phyloP scores from a whole-genome alignment of 2,113 vertebrate genomes.

The Girardinichthys multiradiatus region DNA sequence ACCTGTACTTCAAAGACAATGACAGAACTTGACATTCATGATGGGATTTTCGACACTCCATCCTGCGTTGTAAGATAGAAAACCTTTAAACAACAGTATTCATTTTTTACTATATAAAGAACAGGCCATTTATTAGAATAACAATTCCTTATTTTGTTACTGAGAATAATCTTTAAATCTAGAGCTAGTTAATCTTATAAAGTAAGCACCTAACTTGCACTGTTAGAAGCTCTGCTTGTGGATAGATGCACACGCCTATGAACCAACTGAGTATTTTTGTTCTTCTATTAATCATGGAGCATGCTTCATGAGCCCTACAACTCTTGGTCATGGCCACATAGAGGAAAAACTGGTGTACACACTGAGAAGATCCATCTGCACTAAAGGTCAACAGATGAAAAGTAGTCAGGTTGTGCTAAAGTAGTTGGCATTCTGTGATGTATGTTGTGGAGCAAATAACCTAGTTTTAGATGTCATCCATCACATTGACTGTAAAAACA shows the following conservation, averaged over 20 bases:
- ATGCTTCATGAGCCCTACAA: constrained; percentile 56
- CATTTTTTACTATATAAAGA: no score
- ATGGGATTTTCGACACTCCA: no score
- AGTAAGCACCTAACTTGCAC: not conserved
- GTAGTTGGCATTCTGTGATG: constrained; percentile 9
- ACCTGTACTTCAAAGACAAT: no score
- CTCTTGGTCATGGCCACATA: constrained; percentile 49
- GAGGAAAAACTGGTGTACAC: constrained; percentile 46
- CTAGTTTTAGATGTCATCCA: constrained; percentile 22
- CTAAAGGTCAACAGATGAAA: constrained; percentile 50
- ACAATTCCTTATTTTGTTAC: not conserved
- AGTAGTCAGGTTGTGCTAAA: constrained; percentile 30
- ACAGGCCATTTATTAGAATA: no score
- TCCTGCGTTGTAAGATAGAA: no score
- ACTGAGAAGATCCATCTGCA: constrained; percentile 28
- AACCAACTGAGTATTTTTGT: constrained; percentile 41
- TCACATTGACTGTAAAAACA: constrained; percentile 15
- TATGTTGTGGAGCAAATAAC: constrained; percentile 7
- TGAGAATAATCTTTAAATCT: not conserved
- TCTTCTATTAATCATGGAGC: constrained; percentile 69
- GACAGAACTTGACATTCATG: no score
- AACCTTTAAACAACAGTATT: no score
- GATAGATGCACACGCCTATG: constrained; percentile 20
- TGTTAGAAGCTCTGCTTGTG: not conserved
- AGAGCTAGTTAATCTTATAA: not conserved